phyloP scores from a whole-genome alignment of 2,888 invertebrate genomes.

The Drosophila atripex region DNA sequence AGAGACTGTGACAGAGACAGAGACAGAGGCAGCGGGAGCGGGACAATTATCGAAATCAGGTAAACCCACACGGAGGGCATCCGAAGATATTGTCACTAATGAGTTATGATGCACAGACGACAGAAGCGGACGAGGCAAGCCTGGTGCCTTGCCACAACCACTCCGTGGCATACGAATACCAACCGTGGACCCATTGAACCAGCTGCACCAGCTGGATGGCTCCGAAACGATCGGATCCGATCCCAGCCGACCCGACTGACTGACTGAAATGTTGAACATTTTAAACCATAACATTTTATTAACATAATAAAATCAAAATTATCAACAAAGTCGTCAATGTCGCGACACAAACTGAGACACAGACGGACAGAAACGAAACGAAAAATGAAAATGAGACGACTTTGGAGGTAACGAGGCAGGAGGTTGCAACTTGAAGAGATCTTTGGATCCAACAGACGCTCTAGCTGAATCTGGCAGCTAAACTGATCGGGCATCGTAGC shows the following conservation, averaged over 20 bases:
- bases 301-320: conserved; percentile 82
- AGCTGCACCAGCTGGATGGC: conserved; percentile 48
- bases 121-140: conserved; percentile 55
- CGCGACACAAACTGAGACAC: conserved; percentile 57
- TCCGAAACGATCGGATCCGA: conserved; percentile 4
- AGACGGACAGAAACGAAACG: conserved; percentile 11
- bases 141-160: conserved; percentile 38
- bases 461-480: conserved; percentile 33
- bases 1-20: conserved; percentile 11
- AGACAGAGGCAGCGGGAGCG: conserved; percentile 12
- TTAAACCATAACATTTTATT: conserved; percentile 83
- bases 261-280: conserved; percentile 73
- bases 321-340: conserved; percentile 81
- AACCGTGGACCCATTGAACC: conserved; percentile 22
- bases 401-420: conserved; percentile 70
- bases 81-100: conserved; percentile 77
- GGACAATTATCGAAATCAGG: conserved; percentile 76
- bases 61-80: conserved; percentile 68
- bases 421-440: conserved; percentile 33
- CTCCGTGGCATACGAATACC: background rate
- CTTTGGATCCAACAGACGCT: conserved; percentile 3
- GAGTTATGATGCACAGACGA: conserved; percentile 80
- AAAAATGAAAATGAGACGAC: conserved; percentile 68
- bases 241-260: conserved; percentile 10
- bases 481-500: conserved; percentile 72